Conservation (phyloP, 2,797 vertebrate genomes). For the Ataeniobius toweri region DNA sequence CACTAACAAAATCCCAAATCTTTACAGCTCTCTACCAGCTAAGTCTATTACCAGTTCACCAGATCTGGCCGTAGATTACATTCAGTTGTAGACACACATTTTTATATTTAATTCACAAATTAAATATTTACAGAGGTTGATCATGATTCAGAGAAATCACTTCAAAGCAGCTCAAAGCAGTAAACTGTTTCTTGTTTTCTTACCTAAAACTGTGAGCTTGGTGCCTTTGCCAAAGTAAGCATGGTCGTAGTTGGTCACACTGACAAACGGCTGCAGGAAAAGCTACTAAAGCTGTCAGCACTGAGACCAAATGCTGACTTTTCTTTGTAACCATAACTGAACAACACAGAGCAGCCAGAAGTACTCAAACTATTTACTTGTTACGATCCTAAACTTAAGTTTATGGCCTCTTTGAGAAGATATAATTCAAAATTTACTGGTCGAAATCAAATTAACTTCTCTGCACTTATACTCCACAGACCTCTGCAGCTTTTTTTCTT, state of each 20-base stretch:
- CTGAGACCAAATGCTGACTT: neutral
- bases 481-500: neutral
- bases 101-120: neutral
- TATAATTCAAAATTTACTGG: neutral
- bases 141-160: neutral
- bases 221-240: constrained; percentile 18
- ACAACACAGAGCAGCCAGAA: too few relatives aligned
- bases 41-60: too few relatives aligned
- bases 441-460: neutral
- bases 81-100: neutral
- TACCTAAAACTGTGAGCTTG: constrained; percentile 13
- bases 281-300: constrained; percentile 16
- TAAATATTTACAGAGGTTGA: neutral
- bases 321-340: neutral
- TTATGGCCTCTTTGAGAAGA: neutral
- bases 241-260: constrained; percentile 13
- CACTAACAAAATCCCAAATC: neutral
- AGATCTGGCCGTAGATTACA: neutral
- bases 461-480: neutral
- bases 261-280: constrained; percentile 48
- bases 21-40: neutral
- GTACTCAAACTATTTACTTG: too few relatives aligned
- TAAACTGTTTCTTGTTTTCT: neutral
- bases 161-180: neutral
- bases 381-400: neutral